Percentiles rank a stretch among this genome's conserved stretches.
phyloP scores from a whole-genome alignment of 53 echinoderm and acorn worm genomes.

The Echinarachnius parma region DNA sequence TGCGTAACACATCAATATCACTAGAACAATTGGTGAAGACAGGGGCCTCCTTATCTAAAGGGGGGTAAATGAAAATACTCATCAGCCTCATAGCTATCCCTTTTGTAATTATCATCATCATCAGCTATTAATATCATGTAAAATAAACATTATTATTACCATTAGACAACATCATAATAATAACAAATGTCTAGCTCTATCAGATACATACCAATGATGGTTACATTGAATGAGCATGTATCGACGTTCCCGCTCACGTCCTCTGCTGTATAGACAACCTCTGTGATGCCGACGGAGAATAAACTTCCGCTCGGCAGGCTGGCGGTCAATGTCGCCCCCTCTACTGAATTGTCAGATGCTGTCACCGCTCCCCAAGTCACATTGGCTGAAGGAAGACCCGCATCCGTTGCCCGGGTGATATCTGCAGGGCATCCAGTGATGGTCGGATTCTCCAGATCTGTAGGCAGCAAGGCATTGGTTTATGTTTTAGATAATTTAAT shows the following conservation, averaged over 20 bases:
- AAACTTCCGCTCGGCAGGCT: not conserved
- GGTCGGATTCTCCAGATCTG: constrained; percentile 38
- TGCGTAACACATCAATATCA: not conserved
- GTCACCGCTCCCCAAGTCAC: constrained; percentile 5
- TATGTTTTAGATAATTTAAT: not conserved
- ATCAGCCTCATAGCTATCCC: too few species aligned
- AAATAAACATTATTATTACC: too few species aligned
- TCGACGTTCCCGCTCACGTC: constrained; percentile 45
- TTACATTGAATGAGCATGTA: constrained; percentile 51
- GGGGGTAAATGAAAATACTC: too few species aligned
- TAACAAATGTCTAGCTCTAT: too few species aligned
- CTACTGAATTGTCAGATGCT: constrained; percentile 31
- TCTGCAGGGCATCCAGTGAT: constrained; percentile 13
- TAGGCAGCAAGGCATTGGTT: not conserved
- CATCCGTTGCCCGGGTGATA: not conserved
- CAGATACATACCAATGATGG: constrained; percentile 47
- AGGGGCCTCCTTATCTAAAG: constrained; percentile 27
- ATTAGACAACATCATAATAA: too few species aligned
- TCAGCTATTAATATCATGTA: not conserved
- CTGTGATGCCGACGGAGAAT: constrained; percentile 43
- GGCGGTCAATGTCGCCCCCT: not conserved
- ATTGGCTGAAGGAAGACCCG: not conserved
- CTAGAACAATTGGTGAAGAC: constrained; percentile 43
- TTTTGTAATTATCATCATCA: not conserved
- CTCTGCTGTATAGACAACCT: constrained; percentile 42